These are phyloP conservation scores for Drosophila sucinea DNA, from an alignment of 1,140 invertebrate species.

Conservation along the genomic window DNA sequence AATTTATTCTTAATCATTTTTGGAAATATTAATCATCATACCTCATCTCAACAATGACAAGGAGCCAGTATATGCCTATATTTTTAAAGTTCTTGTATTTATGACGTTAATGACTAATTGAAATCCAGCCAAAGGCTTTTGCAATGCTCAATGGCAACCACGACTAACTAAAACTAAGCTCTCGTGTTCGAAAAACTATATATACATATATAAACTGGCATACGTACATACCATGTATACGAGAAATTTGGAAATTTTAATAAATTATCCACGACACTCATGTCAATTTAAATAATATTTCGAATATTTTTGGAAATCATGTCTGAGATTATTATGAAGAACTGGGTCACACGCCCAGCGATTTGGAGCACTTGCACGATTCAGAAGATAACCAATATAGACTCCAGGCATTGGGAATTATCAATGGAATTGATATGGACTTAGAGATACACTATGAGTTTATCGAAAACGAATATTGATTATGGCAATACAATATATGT, in stretches of 20 bases:
- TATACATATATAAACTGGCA: slow-evolving; percentile 27
- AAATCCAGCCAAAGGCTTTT: slow-evolving; percentile 38
- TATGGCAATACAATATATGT: background rate
- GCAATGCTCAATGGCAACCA: slow-evolving; percentile 41
- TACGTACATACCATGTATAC: background rate
- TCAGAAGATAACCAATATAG: background rate
- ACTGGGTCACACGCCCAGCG: background rate
- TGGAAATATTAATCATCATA: background rate
- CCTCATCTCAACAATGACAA: background rate
- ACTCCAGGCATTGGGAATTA: background rate
- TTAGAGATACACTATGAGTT: background rate
- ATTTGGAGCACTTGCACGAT: background rate
- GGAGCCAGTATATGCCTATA: slow-evolving; percentile 75
- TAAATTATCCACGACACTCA: slow-evolving; percentile 11
- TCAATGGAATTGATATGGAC: background rate
- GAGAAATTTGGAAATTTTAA: slow-evolving; percentile 23
- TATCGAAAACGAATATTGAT: background rate
- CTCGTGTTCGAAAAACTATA: slow-evolving; percentile 18
- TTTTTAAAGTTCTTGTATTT: slow-evolving; percentile 28
- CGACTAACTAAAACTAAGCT: slow-evolving; percentile 8
- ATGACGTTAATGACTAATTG: background rate
- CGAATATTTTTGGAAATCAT: background rate
- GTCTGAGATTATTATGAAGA: slow-evolving; percentile 7
- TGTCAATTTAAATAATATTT: slow-evolving; percentile 1
- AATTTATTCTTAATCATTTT: too few relatives aligned